Base-by-base conservation (phyloP, 2,888 invertebrate species). In the Limenitis camilla region DNA sequence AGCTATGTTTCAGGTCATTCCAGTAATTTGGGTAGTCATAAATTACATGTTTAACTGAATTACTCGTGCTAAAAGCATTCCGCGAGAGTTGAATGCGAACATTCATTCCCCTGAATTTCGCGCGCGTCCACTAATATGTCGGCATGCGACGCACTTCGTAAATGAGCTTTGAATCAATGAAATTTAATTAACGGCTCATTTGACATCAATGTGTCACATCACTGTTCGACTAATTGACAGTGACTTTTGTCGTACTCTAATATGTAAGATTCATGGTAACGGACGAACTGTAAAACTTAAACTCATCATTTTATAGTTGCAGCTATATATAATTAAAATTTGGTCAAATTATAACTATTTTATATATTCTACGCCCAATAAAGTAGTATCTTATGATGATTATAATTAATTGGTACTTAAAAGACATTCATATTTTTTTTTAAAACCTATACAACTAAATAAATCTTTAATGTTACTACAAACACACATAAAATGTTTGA, bases 1-100 rank as follows among this genome's bases (percentile, higher is more conserved):
- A 31, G 42, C 40, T 36, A 27, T 28, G 53, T 55, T 68, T 76
- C 69, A 70, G 68, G 72, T 62, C 69, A 76, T 78, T 78, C 72
- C 71, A 80, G 83, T 84, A 87, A 86, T 87, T 86, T 78, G 72
- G 72, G 68, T 67, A 79, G 78, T 78, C 83, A 80, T 87, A 88
- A 85, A 88, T 88, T 82, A 84, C 79, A 72, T 81, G 83, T 84
- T 85, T 81, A 86, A 87, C 84, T 86, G 84, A 84, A 88, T 87
- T 88, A 88, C 84, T 74, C 72, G 72, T 74, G 77, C 71, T 78
- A 80, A 82, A 82, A 85, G 83, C 85, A 81, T 86, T 83, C 80
- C 81, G 66, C 68, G 67, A 68, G 69, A 69, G 71, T 72, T 72
- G 75, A 75, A 78, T 74, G 71, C 69, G 69, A 66, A 70, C 75